Evolutionary conservation across 2,797 vertebrate genomes (phyloP), one percentile per base, ranked within the genome.

Genomic region (Phrynocephalus forsythii): DNA sequence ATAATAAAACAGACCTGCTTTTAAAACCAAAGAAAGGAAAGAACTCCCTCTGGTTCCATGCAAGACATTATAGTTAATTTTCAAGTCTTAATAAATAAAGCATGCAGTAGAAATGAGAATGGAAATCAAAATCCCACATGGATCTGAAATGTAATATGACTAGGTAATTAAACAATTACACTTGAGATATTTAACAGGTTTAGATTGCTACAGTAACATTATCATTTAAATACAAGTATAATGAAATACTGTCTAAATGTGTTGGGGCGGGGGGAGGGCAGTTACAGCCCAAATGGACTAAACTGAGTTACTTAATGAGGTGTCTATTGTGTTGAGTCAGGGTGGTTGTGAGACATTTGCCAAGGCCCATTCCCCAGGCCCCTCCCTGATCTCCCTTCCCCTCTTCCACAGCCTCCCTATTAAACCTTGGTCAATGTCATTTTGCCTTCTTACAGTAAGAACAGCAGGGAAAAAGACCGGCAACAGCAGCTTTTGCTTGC

Each of bases 41-140:
- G 16, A 20, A 73, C 6, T 73, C 44, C 44, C 75, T 76, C 75
- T 48, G 75, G 38, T 22, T 48, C 24, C 8, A 48, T 24, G 44
- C 22, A 26, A 76, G 75, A 22, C 24, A 76, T 76, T 76, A 76
- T 11, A 38, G 44, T 50, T 76, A 76, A 76, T 76, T 76, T 76
- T 76, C 38, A 76, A 1, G 28, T 76, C 38, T 76, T 48, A 48
- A 76, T 48, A 38, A 76, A 76, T 48, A 48, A 76, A 76, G 38
- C 7, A 10, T 44, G 10, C 48, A 9, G 38, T 48, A 76, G 38
- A 24, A 44, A 76, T 38, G 38, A 76, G 38, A 24, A 48, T 26
- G 22, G 75, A 26, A 76, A 76, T 76, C 75, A 76, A 76, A 48
- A 76, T 48, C 44, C 75, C 75, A 76, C 44, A 76, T 76, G 75